Percentiles rank a stretch among this genome's conserved stretches.
phyloP scores from a whole-genome alignment of 53 echinoderm and acorn worm species.

The Henricia sp. region DNA sequence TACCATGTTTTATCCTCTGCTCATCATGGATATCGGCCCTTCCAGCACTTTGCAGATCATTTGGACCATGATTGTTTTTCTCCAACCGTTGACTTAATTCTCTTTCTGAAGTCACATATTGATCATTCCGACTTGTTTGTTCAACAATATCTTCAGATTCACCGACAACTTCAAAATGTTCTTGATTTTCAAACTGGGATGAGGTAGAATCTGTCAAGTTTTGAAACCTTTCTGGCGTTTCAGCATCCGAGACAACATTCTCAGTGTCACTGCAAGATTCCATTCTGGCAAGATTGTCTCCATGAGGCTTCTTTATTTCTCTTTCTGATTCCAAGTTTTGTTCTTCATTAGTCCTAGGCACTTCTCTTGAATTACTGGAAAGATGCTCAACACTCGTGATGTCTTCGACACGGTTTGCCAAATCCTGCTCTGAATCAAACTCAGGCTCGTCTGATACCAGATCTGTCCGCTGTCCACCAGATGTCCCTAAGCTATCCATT shows the following conservation, averaged over 20 bases:
- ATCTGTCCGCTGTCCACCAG: neutral
- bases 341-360: neutral
- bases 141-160: neutral
- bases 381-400: neutral
- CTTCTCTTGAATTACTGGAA: neutral
- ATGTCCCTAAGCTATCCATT: neutral
- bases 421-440: neutral
- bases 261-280: neutral
- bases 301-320: neutral
- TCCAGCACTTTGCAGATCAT: no score
- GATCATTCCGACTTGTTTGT: neutral
- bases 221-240: neutral
- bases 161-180: neutral
- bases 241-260: neutral
- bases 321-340: neutral
- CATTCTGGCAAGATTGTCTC: neutral
- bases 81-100: neutral
- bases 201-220: neutral
- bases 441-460: neutral
- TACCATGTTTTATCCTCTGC: neutral
- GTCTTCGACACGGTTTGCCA: neutral
- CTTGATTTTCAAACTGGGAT: neutral
- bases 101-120: neutral
- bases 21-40: no score
- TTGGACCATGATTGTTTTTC: neutral